These are phyloP conservation scores for Pterobdella sp. DNA, from an alignment of 2,888 invertebrate species.

Conservation along the genomic window DNA sequence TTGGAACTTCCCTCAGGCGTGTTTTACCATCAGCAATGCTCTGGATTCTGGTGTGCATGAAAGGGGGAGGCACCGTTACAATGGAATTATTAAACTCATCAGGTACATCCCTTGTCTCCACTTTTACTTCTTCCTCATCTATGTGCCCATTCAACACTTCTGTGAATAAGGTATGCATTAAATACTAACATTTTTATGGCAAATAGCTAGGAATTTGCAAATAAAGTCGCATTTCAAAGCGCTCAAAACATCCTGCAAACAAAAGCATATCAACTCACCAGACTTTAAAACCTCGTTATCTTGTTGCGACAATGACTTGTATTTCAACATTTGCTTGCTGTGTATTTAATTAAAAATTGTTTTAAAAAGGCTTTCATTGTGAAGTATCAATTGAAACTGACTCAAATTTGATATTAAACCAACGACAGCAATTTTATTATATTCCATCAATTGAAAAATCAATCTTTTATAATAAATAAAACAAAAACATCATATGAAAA, in stretches of 20 bases:
- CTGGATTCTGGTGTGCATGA: conserved; percentile 21
- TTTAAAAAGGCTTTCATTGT: neutral
- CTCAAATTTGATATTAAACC: neutral
- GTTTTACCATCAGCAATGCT: conserved; percentile 20
- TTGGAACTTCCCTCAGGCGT: conserved; percentile 19
- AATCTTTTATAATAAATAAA: no score
- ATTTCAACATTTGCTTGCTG: conserved; percentile 31
- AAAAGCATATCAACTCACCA: neutral
- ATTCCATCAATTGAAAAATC: no score
- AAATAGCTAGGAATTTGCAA: neutral
- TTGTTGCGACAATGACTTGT: conserved; percentile 32
- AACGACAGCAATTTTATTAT: no score
- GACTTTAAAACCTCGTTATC: conserved; percentile 26
- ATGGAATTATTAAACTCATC: conserved; percentile 20
- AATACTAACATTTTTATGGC: no score
- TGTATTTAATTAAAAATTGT: neutral
- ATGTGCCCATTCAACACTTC: no score
- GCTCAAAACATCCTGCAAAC: neutral
- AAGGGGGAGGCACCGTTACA: conserved; percentile 23
- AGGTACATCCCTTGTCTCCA: conserved; percentile 10
- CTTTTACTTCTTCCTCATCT: conserved; percentile 22
- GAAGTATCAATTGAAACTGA: neutral
- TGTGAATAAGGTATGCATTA: no score
- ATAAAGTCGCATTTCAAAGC: neutral
- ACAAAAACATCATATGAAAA: neutral